Evolutionary conservation across 2,113 vertebrate genomes (phyloP), one percentile per base, ranked within the genome.

Genomic region (Periophthalmus modestus): DNA sequence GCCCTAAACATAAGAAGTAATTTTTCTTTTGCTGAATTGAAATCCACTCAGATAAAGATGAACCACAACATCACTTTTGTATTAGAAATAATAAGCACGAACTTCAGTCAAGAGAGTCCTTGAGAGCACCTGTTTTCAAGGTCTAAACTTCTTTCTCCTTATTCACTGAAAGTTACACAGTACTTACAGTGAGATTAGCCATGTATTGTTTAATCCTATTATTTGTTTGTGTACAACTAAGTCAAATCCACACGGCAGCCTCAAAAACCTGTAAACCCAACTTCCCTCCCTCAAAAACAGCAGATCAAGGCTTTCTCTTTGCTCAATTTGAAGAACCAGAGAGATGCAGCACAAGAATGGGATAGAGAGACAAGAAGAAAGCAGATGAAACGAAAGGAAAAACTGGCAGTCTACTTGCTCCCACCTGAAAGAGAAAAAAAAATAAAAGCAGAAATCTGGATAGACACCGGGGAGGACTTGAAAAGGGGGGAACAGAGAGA

Each of bases 381-480:
- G 70, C 43, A 73, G 85, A 91, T 83, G 28, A 80, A 79, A 85
- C 77, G 46, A 66, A 82, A 87, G 73, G 43, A 72, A 79, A 87
- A 87, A 85, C 69, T 88, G 89, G 84, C 89, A 87, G 85, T 77
- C 85, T 89, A 86, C 90, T 90, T 89, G 84, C 82, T 90, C 89
- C 89, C 91, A 92, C 89, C 91, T 89, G 89, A 89, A 90, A 89
- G 85, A 74, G 81, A 68, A 82, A 77, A 76, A 73, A 89, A 89
- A 89, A 84, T 73, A 82, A 71, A 84, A 81, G 77, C 69, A 70
- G 72, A 68, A 80, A 79, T 74, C 19, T 5, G 57, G 57, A 23
- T 75, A 81, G 83, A 85, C 82, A 79, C 87, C 74, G 81, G 87
- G 89, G 89, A 91, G 86, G 87, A 84, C 87, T 82, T 89, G 81